These are phyloP conservation scores for Pao palembangensis DNA, from an alignment of 2,113 vertebrate species.

Conservation along the genomic window DNA sequence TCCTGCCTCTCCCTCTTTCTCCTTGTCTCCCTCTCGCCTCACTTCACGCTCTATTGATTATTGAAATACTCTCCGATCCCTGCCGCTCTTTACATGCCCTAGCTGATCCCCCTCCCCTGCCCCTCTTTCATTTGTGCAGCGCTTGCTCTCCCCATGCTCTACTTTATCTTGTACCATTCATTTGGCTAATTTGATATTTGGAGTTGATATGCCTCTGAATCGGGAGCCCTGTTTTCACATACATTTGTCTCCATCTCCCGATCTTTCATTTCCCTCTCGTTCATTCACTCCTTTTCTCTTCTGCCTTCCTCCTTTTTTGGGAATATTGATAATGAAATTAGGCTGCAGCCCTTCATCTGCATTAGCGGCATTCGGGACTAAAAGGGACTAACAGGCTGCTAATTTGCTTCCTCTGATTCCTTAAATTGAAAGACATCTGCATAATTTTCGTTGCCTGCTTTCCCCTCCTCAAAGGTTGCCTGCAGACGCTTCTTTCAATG, in stretches of 20 bases:
- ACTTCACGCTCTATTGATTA: conserved; percentile 67
- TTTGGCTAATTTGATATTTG: conserved; percentile 74
- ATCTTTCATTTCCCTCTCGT: conserved; percentile 40
- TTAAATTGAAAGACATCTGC: conserved; percentile 68
- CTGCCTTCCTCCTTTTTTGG: conserved; percentile 23
- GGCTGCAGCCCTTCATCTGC: conserved; percentile 63
- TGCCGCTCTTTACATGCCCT: conserved; percentile 41
- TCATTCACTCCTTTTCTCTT: conserved; percentile 16
- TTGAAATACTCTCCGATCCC: conserved; percentile 58
- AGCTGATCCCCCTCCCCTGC: conserved; percentile 6
- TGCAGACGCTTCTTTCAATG: conserved; percentile 40
- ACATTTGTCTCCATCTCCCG: conserved; percentile 50
- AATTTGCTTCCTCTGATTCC: conserved; percentile 66
- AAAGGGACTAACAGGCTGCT: conserved; percentile 65
- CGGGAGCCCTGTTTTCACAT: conserved; percentile 45
- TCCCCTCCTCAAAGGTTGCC: conserved; percentile 53
- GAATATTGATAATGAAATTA: conserved; percentile 61
- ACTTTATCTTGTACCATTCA: conserved; percentile 69
- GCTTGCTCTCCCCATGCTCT: conserved; percentile 14
- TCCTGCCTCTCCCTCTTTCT: conserved; percentile 26
- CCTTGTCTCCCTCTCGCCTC: conserved; percentile 33
- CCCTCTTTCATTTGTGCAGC: conserved; percentile 33
- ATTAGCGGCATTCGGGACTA: conserved; percentile 63
- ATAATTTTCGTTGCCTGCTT: conserved; percentile 55
- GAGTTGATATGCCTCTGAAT: conserved; percentile 61